Base-by-base conservation (phyloP, 2,888 invertebrate genomes). In the Chouioia cunea region DNA sequence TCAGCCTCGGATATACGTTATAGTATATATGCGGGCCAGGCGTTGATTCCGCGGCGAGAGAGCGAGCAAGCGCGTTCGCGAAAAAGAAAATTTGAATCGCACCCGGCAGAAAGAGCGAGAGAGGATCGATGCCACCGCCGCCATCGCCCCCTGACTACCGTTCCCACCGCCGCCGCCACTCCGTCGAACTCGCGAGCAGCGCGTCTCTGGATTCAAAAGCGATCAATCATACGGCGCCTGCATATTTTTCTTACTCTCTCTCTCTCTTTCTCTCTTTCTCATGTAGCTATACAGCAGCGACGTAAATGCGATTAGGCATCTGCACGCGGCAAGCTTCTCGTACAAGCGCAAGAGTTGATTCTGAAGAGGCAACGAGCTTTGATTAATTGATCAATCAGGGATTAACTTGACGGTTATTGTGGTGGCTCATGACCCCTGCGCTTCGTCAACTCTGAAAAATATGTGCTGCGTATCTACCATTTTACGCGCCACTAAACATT, bases 61-160 rank as follows among this genome's bases (percentile, higher is more conserved):
- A n/a, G n/a, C n/a, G n/a, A n/a, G n/a, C n/a, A n/a, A n/a, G 36
- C 36, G 18, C 23, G 43, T 14, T 36, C 64, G 43, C 36, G 58
- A 20, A 48, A 65, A 58, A 66, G 66, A 66, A 66, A 66, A 66
- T 66, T 66, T 58, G 59, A 66, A 59, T 66, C 59, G 52, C 59
- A 18, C 16, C 22, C 23, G 6, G 43, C 20, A n/a, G 57, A 36
- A 36, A 36, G 36, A 36, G n/a, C 48, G 16, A 22, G 18, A 18
- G 44, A 36, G 27, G 54, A 60, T 67, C 60, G 67, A 59, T 59
- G 60, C 54, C 47, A 14, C 15, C 36, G 6, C 36, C 36, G 12
- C 36, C 36, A 8, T 12, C 36, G 6, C 36, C 36, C 4, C 36
- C n/a, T n/a, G n/a, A n/a, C n/a, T n/a, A n/a, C n/a, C n/a, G n/a